phyloP scores from a whole-genome alignment of 1,140 invertebrate genomes.

The Leptonema lineaticorne region DNA sequence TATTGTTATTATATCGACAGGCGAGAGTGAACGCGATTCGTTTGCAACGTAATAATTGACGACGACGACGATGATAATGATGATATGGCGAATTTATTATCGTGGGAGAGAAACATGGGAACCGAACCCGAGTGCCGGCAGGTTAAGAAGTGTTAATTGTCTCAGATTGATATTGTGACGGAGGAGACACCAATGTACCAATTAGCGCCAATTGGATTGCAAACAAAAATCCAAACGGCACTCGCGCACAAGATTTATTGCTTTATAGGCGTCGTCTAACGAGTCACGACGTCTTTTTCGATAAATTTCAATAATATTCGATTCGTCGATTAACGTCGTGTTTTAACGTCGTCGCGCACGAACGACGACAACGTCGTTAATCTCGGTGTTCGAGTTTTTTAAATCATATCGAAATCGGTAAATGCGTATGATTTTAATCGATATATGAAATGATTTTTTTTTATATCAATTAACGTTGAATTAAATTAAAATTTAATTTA shows the following conservation, averaged over 20 bases:
- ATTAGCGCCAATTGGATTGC: constrained; percentile 54
- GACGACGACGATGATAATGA: constrained; percentile 34
- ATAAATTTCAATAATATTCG: too few species aligned
- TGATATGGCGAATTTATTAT: constrained; percentile 22
- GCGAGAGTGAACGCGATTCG: constrained; percentile 36
- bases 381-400: too few species aligned
- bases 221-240: constrained; percentile 40
- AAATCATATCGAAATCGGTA: too few species aligned
- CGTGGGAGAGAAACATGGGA: constrained; percentile 34
- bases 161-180: constrained; percentile 59
- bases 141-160: constrained; percentile 61
- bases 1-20: constrained; percentile 37
- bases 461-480: too few species aligned
- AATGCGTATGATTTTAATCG: too few species aligned
- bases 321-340: too few species aligned
- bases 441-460: too few species aligned
- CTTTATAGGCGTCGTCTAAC: constrained; percentile 35
- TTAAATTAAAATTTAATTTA: too few species aligned
- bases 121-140: constrained; percentile 42
- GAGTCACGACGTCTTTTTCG: background rate
- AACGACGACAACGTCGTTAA: too few species aligned
- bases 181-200: constrained; percentile 49
- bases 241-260: constrained; percentile 49
- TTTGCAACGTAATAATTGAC: too few species aligned
- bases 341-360: too few species aligned